These are phyloP conservation scores for Eucidaris tribuloides DNA, from an alignment of 35 echinoderm and acorn worm species.

Conservation along the genomic window DNA sequence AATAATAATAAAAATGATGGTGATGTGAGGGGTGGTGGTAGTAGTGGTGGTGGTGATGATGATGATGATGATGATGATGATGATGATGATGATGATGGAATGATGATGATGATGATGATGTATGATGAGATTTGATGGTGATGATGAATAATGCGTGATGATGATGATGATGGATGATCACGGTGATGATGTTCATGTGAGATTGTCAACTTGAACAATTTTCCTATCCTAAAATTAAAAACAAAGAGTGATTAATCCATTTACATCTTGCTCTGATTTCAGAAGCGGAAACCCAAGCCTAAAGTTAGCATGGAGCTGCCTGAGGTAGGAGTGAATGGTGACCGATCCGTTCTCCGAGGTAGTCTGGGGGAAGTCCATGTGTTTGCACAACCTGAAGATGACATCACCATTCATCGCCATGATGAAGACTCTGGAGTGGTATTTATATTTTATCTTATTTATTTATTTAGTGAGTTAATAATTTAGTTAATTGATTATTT, in stretches of 20 bases:
- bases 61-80: not conserved
- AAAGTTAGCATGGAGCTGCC: conserved; percentile 48
- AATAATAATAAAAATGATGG: not conserved
- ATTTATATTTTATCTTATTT: conserved; percentile 1
- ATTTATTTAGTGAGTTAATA: not conserved
- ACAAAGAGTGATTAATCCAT: not conserved
- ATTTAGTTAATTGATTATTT: not conserved
- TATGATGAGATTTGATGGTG: too few species aligned
- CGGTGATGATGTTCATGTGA: not conserved
- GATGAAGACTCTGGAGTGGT: conserved; percentile 75
- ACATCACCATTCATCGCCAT: conserved; percentile 87
- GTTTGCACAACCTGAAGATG: conserved; percentile 82
- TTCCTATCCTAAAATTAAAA: too few species aligned
- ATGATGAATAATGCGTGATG: not conserved
- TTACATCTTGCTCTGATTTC: not conserved
- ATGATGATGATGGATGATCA: not conserved
- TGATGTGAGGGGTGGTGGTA: not conserved
- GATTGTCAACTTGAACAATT: not conserved
- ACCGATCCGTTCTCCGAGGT: conserved; percentile 74
- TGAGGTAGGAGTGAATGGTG: conserved; percentile 63
- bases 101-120: not conserved
- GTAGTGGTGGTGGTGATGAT: not conserved
- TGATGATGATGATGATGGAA: not conserved
- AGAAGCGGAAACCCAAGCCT: not conserved
- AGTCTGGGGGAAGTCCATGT: conserved; percentile 85